Evolutionary conservation across 2,797 vertebrate genomes (phyloP).

Genomic region (Phylloscopus collybita): DNA sequence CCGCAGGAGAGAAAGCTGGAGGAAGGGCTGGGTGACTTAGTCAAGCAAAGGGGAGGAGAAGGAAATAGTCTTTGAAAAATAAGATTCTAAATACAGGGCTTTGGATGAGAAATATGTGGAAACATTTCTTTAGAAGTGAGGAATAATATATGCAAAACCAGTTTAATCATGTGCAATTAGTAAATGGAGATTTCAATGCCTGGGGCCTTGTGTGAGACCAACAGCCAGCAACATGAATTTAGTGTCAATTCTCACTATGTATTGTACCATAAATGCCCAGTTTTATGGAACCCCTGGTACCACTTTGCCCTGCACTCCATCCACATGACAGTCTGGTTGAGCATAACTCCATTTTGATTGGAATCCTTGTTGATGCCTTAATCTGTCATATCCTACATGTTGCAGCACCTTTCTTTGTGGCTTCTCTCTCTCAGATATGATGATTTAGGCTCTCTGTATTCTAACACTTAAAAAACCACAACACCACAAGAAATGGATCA

Average conservation of each 20-base stretch:
- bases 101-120: not conserved
- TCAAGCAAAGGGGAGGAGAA: constrained; percentile 57
- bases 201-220: not conserved
- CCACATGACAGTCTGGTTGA: not conserved
- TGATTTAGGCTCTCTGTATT: not conserved
- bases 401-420: not conserved
- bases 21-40: constrained; percentile 68
- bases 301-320: not conserved
- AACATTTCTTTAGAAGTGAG: not conserved
- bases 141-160: not conserved
- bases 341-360: not conserved
- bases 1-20: not conserved
- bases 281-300: not conserved
- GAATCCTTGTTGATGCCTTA: not conserved
- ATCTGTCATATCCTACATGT: not conserved
- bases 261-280: not conserved
- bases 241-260: not conserved
- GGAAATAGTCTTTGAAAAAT: constrained; percentile 47
- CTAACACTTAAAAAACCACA: not conserved
- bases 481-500: not conserved
- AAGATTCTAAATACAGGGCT: not conserved
- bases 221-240: not conserved
- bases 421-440: not conserved
- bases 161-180: not conserved
- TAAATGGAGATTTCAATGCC: not conserved